Percentiles rank a stretch among this genome's conserved stretches.
Conservation (phyloP, 2,113 vertebrate species). For the Marmota monax region DNA sequence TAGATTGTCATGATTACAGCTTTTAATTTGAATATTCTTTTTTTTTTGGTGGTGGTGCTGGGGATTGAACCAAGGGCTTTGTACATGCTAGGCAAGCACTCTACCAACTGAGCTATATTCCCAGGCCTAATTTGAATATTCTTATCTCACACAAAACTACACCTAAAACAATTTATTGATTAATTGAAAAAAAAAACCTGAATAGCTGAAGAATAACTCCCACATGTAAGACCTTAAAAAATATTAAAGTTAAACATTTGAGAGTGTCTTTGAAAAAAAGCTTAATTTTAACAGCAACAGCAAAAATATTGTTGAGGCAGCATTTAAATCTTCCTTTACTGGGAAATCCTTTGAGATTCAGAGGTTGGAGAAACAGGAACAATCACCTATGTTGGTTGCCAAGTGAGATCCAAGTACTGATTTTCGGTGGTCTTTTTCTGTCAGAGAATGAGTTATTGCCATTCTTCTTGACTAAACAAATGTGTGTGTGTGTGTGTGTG, state of each 20-base stretch:
- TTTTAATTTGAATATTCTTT: background rate
- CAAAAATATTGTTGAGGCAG: background rate
- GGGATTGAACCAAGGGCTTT: no score
- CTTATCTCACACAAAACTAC: background rate
- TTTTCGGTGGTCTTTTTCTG: background rate
- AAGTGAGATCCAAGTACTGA: background rate
- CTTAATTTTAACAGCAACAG: background rate
- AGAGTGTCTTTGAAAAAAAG: background rate
- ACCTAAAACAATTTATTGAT: background rate
- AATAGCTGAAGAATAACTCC: background rate
- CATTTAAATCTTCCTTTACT: background rate
- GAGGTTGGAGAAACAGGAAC: background rate
- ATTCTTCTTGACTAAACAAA: background rate
- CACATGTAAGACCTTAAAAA: background rate
- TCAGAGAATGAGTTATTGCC: background rate
- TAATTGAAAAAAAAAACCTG: background rate
- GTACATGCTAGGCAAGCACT: no score
- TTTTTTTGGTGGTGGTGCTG: no score
- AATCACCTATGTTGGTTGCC: background rate
- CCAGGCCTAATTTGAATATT: background rate
- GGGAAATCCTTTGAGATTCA: slow-evolving; percentile 29
- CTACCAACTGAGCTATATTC: no score
- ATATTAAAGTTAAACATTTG: background rate
- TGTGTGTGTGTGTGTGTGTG: no score
- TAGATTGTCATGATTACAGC: background rate